Percentiles rank a stretch among this genome's conserved stretches.
Evolutionary conservation across 2,797 vertebrate species (phyloP).

Genomic region (Sternotherus odoratus): DNA sequence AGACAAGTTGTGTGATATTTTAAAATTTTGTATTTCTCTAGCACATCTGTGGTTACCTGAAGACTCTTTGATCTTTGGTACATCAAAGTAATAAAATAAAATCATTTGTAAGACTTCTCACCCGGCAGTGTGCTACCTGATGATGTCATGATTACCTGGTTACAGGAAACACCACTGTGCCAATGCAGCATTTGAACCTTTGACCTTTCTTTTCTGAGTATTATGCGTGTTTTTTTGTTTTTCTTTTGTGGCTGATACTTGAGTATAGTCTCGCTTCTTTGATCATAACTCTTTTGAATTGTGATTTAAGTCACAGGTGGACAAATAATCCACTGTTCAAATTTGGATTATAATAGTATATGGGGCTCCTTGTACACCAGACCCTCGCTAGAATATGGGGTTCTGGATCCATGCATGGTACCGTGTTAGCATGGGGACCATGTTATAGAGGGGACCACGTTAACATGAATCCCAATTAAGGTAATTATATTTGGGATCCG

Average conservation of each 20-base stretch:
- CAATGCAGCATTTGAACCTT: neutral
- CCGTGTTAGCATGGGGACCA: too few relatives aligned
- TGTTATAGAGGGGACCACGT: too few relatives aligned
- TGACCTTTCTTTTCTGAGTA: constrained; percentile 11
- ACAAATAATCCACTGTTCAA: constrained; percentile 36
- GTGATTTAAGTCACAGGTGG: constrained; percentile 43
- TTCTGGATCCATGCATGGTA: too few relatives aligned
- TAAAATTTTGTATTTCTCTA: constrained; percentile 2
- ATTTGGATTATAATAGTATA: constrained; percentile 39
- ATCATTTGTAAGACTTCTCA: constrained; percentile 7
- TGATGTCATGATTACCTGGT: neutral
- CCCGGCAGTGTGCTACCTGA: neutral
- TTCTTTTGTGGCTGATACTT: neutral
- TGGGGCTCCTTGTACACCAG: neutral
- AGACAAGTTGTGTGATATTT: neutral
- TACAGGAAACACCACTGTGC: neutral
- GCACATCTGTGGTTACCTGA: neutral
- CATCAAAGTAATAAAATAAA: neutral
- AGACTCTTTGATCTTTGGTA: constrained; percentile 20
- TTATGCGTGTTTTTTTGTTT: neutral
- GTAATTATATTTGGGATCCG: too few relatives aligned
- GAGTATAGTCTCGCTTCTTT: constrained; percentile 6
- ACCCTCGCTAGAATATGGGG: too few relatives aligned
- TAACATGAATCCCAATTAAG: too few relatives aligned
- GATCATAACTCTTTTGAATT: neutral